Percentiles rank a stretch among this genome's conserved stretches.
Conservation (phyloP, 2,888 invertebrate species). For the Cataglyphis altisquamis region DNA sequence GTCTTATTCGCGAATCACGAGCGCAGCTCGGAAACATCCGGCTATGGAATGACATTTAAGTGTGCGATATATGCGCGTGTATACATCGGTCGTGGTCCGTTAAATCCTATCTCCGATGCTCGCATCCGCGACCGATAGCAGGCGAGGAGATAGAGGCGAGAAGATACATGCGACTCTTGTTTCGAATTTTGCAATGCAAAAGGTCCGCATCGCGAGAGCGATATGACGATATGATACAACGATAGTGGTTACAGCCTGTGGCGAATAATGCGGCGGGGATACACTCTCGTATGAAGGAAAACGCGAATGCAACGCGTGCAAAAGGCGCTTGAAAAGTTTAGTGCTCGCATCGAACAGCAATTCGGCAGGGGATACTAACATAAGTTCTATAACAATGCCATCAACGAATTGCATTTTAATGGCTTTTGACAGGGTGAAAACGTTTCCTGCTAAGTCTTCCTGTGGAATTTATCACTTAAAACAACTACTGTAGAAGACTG, state of each 20-base stretch:
- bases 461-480: not conserved
- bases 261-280: not conserved
- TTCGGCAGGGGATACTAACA: not conserved
- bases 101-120: conserved; percentile 73
- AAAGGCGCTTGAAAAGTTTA: conserved; percentile 2
- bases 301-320: not conserved
- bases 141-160: conserved; percentile 68
- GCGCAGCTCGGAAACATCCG: conserved; percentile 62
- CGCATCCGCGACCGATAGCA: conserved; percentile 67
- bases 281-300: not conserved
- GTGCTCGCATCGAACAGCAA: not conserved
- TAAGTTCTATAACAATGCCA: not conserved
- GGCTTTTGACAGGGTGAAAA: not conserved
- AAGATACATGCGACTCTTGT: conserved; percentile 64
- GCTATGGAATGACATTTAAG: conserved; percentile 58
- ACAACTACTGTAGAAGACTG: not conserved
- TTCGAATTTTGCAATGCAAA: conserved; percentile 75
- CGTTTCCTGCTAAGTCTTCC: not conserved
- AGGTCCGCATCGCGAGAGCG: conserved; percentile 63
- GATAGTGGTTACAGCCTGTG: not conserved
- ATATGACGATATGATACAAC: conserved; percentile 65
- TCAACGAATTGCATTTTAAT: not conserved
- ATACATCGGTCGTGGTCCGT: conserved; percentile 64
- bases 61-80: conserved; percentile 12
- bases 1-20: conserved; percentile 34